Conservation (phyloP, 2,113 vertebrate species). For the Colistium nudipinnis region DNA sequence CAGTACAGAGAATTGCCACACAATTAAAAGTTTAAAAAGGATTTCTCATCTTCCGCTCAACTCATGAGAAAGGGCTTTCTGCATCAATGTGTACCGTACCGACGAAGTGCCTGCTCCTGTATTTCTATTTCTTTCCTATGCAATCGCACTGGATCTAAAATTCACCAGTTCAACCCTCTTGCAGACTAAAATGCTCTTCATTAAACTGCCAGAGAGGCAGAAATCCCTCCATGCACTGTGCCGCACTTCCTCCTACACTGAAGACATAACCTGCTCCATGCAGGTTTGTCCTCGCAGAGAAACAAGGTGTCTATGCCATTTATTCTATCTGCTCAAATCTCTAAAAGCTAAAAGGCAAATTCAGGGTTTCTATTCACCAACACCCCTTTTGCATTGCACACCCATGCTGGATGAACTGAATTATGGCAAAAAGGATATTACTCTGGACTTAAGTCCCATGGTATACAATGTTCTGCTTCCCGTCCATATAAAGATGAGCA, state of each 20-base stretch:
- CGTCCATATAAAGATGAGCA: conserved; percentile 1
- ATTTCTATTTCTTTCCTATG: no score
- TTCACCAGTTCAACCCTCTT: neutral
- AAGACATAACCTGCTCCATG: neutral
- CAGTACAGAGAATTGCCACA: neutral
- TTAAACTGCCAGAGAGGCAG: conserved; percentile 13
- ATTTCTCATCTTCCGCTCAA: neutral
- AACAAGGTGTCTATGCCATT: conserved; percentile 32
- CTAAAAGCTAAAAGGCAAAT: conserved; percentile 6
- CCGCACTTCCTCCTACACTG: neutral
- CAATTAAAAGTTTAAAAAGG: neutral
- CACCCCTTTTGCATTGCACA: neutral
- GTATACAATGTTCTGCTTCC: neutral
- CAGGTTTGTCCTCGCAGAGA: conserved; percentile 21
- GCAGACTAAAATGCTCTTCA: neutral
- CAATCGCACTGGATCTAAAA: no score
- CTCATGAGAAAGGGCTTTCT: neutral
- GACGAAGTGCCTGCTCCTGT: no score
- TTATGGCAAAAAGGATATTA: conserved; percentile 22
- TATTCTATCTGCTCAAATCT: conserved; percentile 24
- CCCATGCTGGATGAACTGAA: neutral
- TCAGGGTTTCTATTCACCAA: conserved; percentile 17
- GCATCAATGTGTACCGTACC: no score
- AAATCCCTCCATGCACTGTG: conserved; percentile 5
- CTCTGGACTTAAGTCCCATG: neutral